Base-by-base conservation (phyloP, 2,113 vertebrate species). In the Alligator sinensis region DNA sequence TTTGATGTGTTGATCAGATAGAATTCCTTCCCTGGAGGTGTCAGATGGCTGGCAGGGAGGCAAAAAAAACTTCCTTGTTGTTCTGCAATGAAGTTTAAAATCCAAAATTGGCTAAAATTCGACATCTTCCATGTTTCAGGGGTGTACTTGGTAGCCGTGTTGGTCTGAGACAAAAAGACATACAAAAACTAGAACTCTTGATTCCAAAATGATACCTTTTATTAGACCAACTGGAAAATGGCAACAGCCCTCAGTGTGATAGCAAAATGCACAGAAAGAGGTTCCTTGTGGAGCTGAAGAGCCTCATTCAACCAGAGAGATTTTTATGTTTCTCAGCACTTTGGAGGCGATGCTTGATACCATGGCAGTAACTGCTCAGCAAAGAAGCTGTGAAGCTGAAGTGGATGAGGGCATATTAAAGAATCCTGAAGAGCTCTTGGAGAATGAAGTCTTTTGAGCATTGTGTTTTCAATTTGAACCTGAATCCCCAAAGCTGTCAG, bases 381-480 rank as follows among this genome's bases (percentile, higher is more conserved):
- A 98, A 74, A 98, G 97, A n/a, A 97, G 99, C 80, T 98, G 98
- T 38, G 98, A 99, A 86, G 54, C 99, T 86, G 98, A 98, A 87
- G 94, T 89, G 38, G 97, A 94, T 19, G 95, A 87, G 0, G 21
- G 3, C 2, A 86, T 91, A 2, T 94, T 98, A n/a, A 97, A 92
- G 60, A 97, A 98, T 28, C 98, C 98, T 0, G 14, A 84, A 27
- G 82, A 24, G 7, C 64, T 99, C 11, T 91, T 99, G 62, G 97
- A 98, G 55, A 97, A 98, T 11, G 85, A 96, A 5, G 28, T 93
- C 77, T 97, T 99, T 78, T 98, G 94, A 76, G 97, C 98, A 1
- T 84, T 99, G 11, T 99, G 99, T 93, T 96, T 98, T 61, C 98
- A 96, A 72, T 96, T 99, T 82, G 98, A 99, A 94, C 96, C 90